These are phyloP conservation scores for Melanotus villosus DNA, from an alignment of 2,888 invertebrate species.

Conservation along the genomic window DNA sequence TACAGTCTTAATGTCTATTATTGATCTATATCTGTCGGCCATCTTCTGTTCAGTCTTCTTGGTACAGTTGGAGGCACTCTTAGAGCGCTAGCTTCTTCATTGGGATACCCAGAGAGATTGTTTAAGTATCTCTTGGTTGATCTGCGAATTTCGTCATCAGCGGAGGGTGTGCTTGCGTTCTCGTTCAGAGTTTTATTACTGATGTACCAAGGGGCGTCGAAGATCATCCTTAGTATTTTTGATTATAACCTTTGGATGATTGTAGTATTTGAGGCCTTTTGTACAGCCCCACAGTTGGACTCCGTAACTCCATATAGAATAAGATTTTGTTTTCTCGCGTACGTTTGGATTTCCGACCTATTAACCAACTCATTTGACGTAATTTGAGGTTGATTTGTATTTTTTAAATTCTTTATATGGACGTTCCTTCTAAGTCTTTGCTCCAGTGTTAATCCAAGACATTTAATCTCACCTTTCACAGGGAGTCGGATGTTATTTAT, in stretches of 20 bases:
- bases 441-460: neutral
- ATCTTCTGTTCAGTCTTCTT: too few relatives aligned
- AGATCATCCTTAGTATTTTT: constrained; percentile 17
- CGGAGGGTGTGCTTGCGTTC: neutral
- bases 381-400: neutral
- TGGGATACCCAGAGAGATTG: too few relatives aligned
- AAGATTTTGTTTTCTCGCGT: neutral
- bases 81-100: too few relatives aligned
- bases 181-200: neutral
- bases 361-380: too few relatives aligned
- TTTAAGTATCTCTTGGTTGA: neutral
- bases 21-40: too few relatives aligned
- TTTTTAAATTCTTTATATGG: neutral
- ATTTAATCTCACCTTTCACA: too few relatives aligned
- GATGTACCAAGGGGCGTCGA: constrained; percentile 19
- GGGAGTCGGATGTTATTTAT: too few relatives aligned
- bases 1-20: too few relatives aligned
- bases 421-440: neutral
- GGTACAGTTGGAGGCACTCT: too few relatives aligned
- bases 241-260: constrained; percentile 15
- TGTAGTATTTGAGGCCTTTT: neutral
- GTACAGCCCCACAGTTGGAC: too few relatives aligned
- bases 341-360: too few relatives aligned
- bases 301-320: constrained; percentile 19
- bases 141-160: neutral